These are phyloP conservation scores for Eriosoma lanigerum DNA, from an alignment of 1,140 invertebrate species.

Conservation along the genomic window DNA sequence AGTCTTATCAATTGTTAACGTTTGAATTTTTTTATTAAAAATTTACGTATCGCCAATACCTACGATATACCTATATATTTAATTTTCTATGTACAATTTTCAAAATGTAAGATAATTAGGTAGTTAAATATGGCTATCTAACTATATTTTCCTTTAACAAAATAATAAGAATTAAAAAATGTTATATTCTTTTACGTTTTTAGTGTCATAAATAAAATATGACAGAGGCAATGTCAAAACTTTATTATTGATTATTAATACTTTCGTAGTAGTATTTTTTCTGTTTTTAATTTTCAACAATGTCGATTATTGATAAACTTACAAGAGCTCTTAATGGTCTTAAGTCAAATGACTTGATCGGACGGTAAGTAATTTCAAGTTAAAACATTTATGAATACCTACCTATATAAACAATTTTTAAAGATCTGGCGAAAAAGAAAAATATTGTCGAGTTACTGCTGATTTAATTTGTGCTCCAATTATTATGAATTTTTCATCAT, in stretches of 20 bases:
- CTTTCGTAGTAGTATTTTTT: too few relatives aligned
- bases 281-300: not conserved
- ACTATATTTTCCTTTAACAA: too few relatives aligned
- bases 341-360: constrained; percentile 35
- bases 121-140: too few relatives aligned
- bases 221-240: too few relatives aligned
- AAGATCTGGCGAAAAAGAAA: constrained; percentile 47
- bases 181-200: not conserved
- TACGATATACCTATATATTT: not conserved
- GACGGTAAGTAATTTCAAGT: constrained; percentile 17
- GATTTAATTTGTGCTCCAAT: constrained; percentile 47
- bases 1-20: constrained; percentile 27
- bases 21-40: constrained; percentile 28
- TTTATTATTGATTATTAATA: not conserved
- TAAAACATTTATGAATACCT: too few relatives aligned
- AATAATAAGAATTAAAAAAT: too few relatives aligned
- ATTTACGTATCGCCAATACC: not conserved
- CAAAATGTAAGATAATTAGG: too few relatives aligned
- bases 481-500: constrained; percentile 47
- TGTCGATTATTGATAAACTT: constrained; percentile 45
- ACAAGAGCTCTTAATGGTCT: constrained; percentile 38
- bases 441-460: constrained; percentile 42
- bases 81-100: too few relatives aligned
- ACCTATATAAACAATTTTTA: too few relatives aligned
- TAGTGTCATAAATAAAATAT: not conserved